Percentiles rank a stretch among this genome's conserved stretches.
Conservation (phyloP, 2,797 vertebrate genomes). For the Tiaroga cobitis region DNA sequence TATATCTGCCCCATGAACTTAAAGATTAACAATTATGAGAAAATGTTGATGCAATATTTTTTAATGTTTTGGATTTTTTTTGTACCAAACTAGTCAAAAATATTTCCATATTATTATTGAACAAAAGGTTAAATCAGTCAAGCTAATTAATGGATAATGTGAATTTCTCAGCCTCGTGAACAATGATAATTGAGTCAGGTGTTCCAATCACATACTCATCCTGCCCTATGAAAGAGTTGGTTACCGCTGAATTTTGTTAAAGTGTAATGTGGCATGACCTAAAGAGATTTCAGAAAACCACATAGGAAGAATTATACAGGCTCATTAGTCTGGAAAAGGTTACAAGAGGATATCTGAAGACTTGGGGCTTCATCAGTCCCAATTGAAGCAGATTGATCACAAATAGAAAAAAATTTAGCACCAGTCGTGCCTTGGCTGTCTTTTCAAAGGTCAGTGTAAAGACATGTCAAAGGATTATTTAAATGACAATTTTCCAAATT, state of each 20-base stretch:
- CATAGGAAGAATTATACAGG: not conserved
- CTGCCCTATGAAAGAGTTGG: not conserved
- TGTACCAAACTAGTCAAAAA: not conserved
- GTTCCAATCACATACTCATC: not conserved
- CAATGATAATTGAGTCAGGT: not conserved
- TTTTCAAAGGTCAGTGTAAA: slow-evolving; percentile 28
- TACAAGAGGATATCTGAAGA: slow-evolving; percentile 6
- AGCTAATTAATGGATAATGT: not conserved
- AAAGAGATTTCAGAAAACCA: slow-evolving; percentile 1
- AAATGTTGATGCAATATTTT: not conserved
- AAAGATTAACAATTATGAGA: not conserved
- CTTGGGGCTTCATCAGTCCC: slow-evolving; percentile 23
- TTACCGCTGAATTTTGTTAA: not conserved
- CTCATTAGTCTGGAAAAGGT: slow-evolving; percentile 27
- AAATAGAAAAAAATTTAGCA: not conserved
- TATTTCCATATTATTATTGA: not conserved
- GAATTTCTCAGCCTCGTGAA: not conserved
- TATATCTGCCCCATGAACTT: not conserved
- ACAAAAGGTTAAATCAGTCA: not conserved
- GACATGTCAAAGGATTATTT: not conserved
- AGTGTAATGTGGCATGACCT: not conserved
- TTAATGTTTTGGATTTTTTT: not conserved
- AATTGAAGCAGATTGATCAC: slow-evolving; percentile 11
- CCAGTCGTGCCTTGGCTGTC: not conserved
- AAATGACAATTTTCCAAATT: not conserved